Evolutionary conservation across 2,888 invertebrate species (phyloP).

Genomic region (Amphipoea oculea): DNA sequence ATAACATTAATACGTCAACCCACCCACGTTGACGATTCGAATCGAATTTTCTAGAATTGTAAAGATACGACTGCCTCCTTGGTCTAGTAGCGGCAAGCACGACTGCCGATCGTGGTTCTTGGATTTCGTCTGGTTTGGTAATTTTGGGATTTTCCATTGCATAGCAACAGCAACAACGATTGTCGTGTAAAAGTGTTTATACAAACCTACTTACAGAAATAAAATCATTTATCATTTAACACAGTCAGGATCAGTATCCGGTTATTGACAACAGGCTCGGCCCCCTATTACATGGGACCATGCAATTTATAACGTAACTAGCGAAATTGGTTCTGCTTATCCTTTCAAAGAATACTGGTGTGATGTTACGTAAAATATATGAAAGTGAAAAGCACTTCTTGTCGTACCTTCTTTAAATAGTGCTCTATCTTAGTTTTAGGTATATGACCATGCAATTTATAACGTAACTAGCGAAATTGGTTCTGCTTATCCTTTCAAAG

Average conservation of each 20-base stretch:
- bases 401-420: background rate
- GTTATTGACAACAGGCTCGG: background rate
- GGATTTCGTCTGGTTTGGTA: background rate
- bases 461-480: background rate
- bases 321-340: background rate
- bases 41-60: conserved; percentile 30
- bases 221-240: too few species aligned
- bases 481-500: too few species aligned
- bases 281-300: background rate
- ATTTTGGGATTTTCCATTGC: background rate
- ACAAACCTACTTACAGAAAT: too few species aligned
- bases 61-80: background rate
- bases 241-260: background rate
- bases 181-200: too few species aligned
- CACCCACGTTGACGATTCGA: conserved; percentile 15
- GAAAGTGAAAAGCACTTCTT: background rate
- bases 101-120: background rate
- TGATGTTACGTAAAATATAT: background rate
- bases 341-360: background rate
- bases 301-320: background rate
- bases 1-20: conserved; percentile 20
- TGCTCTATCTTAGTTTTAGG: background rate
- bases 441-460: background rate
- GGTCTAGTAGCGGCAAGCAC: background rate
- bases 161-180: background rate